phyloP scores from a whole-genome alignment of 2,888 invertebrate genomes.

The Notocelia uddmanniana region DNA sequence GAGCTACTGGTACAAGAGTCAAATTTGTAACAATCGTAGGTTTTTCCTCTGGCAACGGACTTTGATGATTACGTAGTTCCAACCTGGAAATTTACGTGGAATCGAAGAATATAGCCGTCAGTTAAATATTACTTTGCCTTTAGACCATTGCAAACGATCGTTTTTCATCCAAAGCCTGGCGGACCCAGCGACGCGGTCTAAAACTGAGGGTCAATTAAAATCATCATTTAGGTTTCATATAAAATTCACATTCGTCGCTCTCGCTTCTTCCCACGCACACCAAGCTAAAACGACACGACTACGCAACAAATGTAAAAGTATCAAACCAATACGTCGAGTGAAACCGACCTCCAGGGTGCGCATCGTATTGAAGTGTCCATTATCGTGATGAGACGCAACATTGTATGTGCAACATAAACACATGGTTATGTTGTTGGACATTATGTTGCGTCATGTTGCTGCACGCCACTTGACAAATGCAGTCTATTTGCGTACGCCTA shows the following conservation, averaged over 20 bases:
- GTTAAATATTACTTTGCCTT: background rate
- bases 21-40: too few relatives aligned
- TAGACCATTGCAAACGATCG: slow-evolving; percentile 30
- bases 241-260: background rate
- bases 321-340: background rate
- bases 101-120: background rate
- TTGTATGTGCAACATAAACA: slow-evolving; percentile 56
- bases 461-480: slow-evolving; percentile 43
- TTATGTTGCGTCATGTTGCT: slow-evolving; percentile 4
- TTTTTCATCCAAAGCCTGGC: slow-evolving; percentile 50
- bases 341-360: slow-evolving; percentile 52
- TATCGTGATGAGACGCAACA: slow-evolving; percentile 72
- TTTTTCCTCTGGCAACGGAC: too few relatives aligned
- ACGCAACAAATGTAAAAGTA: background rate
- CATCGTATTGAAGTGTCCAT: slow-evolving; percentile 70
- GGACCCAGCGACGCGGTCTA: slow-evolving; percentile 56
- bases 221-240: background rate
- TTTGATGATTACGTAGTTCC: background rate
- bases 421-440: slow-evolving; percentile 43
- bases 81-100: background rate
- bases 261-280: background rate
- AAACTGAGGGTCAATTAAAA: slow-evolving; percentile 42
- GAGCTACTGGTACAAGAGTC: too few relatives aligned
- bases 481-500: slow-evolving; percentile 34
- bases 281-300: background rate